Evolutionary conservation across 2,797 vertebrate species (phyloP).

Genomic region (Monodelphis domestica): DNA sequence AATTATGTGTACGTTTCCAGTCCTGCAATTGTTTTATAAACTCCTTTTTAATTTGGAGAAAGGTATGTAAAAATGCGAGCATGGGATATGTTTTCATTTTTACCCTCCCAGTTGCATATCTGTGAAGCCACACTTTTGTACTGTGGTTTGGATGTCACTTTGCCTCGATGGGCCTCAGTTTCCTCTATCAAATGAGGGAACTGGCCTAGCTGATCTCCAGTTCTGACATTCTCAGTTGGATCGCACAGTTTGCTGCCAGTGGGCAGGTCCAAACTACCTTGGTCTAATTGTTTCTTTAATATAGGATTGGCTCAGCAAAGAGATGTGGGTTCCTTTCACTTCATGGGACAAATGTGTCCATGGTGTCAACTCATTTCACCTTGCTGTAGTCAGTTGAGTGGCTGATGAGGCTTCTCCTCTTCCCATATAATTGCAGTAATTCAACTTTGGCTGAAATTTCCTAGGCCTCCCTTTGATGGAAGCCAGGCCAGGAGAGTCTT

Average conservation of each 20-base stretch:
- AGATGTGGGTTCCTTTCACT: not conserved
- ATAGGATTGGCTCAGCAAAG: not conserved
- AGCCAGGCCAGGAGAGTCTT: constrained; percentile 52
- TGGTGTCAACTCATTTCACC: constrained; percentile 54
- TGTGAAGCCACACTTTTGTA: constrained; percentile 62
- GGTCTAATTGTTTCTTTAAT: constrained; percentile 25
- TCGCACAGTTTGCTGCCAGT: constrained; percentile 36
- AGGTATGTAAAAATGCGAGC: constrained; percentile 71
- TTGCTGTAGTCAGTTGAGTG: constrained; percentile 20
- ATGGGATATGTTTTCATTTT: constrained; percentile 69
- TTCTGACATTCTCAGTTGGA: not conserved
- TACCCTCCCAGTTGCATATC: constrained; percentile 63
- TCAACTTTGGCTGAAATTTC: constrained; percentile 56
- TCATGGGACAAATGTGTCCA: constrained; percentile 41
- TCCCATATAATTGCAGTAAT: constrained; percentile 55
- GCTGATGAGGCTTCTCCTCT: constrained; percentile 52
- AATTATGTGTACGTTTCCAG: constrained; percentile 74
- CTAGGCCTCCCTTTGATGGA: constrained; percentile 43
- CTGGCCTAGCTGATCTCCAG: not conserved
- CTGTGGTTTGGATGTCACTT: constrained; percentile 28
- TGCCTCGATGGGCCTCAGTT: not conserved
- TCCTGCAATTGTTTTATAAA: constrained; percentile 72
- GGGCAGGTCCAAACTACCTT: constrained; percentile 46
- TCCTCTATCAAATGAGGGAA: not conserved
- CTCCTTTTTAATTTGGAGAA: constrained; percentile 38